Evolutionary conservation across 2,113 vertebrate genomes (phyloP).

Genomic region (Aviceda subcristata): DNA sequence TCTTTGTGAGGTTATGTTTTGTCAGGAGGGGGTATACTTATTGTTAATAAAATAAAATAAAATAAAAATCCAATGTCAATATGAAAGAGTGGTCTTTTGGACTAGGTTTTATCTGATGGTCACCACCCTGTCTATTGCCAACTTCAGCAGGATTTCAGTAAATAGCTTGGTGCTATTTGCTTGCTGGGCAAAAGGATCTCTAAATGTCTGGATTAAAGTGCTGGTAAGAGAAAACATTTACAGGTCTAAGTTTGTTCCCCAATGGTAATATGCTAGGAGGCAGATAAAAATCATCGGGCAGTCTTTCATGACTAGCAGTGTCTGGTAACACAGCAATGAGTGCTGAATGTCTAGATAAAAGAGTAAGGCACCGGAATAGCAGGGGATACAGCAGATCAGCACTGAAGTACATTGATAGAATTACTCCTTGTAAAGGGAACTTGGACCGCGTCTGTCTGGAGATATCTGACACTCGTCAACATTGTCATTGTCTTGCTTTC

Average conservation of each 20-base stretch:
- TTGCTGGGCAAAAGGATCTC: not conserved
- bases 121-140: not conserved
- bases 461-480: slow-evolving; percentile 25
- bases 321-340: slow-evolving; percentile 40
- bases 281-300: slow-evolving; percentile 40
- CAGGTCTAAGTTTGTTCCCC: slow-evolving; percentile 35
- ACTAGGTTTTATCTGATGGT: not conserved
- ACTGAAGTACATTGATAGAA: not conserved
- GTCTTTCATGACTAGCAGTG: slow-evolving; percentile 40
- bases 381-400: not conserved
- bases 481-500: slow-evolving; percentile 7
- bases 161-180: not conserved
- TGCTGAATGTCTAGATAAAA: slow-evolving; percentile 14
- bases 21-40: not conserved
- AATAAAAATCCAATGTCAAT: not conserved
- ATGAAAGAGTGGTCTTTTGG: not conserved
- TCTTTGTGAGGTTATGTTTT: not conserved
- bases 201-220: not conserved
- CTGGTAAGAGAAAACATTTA: slow-evolving; percentile 21
- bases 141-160: slow-evolving; percentile 1
- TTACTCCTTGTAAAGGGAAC: slow-evolving; percentile 37
- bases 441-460: not conserved
- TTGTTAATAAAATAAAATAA: not conserved
- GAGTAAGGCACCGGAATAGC: not conserved
- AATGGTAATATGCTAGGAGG: not conserved